Conservation (phyloP, 2,888 invertebrate species). For the Gasteruption jaculator region DNA sequence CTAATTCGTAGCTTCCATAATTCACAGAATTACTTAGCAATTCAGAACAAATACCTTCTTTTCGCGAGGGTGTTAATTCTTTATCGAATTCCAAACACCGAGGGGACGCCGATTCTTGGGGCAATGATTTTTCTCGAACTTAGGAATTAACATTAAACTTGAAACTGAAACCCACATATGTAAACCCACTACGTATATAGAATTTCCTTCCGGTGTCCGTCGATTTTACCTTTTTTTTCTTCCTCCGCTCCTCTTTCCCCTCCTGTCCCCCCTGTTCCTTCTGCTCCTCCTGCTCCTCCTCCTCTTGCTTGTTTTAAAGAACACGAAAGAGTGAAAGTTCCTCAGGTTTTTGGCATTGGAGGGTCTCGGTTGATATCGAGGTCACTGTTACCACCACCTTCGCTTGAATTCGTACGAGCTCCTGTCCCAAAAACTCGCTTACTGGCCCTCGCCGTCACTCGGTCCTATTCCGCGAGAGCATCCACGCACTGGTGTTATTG, state of each 20-base stretch:
- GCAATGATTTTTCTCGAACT: no score
- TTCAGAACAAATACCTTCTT: no score
- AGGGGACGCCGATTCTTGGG: no score
- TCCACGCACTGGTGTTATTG: no score
- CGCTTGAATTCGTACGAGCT: no score
- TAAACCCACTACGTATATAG: no score
- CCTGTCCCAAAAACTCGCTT: conserved; percentile 41
- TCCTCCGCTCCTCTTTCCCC: background rate
- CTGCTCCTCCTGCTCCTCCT: background rate
- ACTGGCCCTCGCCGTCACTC: conserved; percentile 32
- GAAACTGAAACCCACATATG: no score
- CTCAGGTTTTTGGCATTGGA: conserved; percentile 46
- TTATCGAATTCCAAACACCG: conserved; percentile 6
- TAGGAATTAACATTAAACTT: no score
- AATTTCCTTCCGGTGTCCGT: conserved; percentile 11
- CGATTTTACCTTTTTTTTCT: conserved; percentile 7
- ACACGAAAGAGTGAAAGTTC: conserved; percentile 35
- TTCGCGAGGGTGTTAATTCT: no score
- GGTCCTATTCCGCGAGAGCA: conserved; percentile 27
- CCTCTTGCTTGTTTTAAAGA: no score
- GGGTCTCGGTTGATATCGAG: conserved; percentile 46
- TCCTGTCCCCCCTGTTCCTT: background rate
- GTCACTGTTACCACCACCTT: conserved; percentile 50
- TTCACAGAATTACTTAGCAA: no score
- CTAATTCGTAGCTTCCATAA: no score